Percentiles rank a stretch among this genome's conserved stretches.
Evolutionary conservation across 2,888 invertebrate genomes (phyloP).

Genomic region (Mesodorylaimus sp.): DNA sequence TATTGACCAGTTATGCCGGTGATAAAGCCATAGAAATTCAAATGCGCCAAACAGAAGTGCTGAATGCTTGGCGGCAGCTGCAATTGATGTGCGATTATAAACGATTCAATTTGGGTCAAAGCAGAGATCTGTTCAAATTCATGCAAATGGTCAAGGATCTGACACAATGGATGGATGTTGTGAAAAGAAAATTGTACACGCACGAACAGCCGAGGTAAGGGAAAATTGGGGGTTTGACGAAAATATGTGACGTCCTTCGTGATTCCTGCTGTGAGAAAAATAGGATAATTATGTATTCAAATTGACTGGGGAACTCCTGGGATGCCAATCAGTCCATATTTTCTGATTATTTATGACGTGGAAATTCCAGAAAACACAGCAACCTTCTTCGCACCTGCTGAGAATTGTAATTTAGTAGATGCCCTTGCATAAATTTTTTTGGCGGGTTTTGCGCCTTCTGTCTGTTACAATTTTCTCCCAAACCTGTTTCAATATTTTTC

Average conservation of each 20-base stretch:
- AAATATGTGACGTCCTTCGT: not conserved
- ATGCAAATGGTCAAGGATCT: conserved; percentile 90
- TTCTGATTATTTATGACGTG: no score
- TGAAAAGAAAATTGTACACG: conserved; percentile 93
- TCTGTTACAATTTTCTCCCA: no score
- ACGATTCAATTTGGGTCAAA: conserved; percentile 63
- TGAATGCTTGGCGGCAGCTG: conserved; percentile 83
- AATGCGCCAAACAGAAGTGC: conserved; percentile 77
- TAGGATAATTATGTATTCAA: no score
- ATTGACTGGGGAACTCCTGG: no score
- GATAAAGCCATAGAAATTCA: conserved; percentile 92
- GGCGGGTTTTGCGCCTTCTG: no score
- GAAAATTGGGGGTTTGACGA: not conserved
- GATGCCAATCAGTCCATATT: no score
- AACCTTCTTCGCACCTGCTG: no score
- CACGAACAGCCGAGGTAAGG: conserved; percentile 77
- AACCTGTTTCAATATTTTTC: no score
- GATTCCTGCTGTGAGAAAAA: not conserved
- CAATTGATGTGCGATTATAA: conserved; percentile 41
- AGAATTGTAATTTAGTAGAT: no score
- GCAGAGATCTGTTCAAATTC: conserved; percentile 78
- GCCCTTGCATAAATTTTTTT: no score
- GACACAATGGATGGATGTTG: conserved; percentile 98
- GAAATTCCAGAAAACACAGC: no score
- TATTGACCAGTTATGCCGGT: conserved; percentile 80